Percentiles rank a stretch among this genome's conserved stretches.
Evolutionary conservation across 2,888 invertebrate species (phyloP).

Genomic region (Pyrgus malvae): DNA sequence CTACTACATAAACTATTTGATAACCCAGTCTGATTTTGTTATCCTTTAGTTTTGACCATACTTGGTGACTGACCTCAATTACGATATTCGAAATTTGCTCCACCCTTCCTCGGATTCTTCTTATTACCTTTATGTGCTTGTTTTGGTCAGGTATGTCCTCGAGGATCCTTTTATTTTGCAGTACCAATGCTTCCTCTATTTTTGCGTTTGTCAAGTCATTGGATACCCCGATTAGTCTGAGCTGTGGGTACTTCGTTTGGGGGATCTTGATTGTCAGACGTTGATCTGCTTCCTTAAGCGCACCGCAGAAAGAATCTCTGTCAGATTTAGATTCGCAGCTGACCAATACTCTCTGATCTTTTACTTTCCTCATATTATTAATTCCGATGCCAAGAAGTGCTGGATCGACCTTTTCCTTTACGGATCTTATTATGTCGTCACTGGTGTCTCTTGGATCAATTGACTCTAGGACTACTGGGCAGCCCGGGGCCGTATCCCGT

Average conservation of each 20-base stretch:
- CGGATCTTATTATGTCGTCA: not conserved
- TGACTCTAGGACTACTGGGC: not conserved
- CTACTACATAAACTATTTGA: conserved; percentile 21
- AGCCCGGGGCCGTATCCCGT: not conserved
- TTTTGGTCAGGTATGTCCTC: not conserved
- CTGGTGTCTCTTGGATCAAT: not conserved
- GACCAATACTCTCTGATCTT: not conserved
- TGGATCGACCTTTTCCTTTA: not conserved
- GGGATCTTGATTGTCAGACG: not conserved
- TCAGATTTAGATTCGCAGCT: not conserved
- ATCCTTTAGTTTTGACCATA: conserved; percentile 1
- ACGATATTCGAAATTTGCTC: conserved; percentile 20
- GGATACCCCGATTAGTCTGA: not conserved
- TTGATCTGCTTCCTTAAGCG: not conserved
- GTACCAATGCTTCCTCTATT: not conserved
- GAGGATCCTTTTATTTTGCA: not conserved
- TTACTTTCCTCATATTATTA: not conserved
- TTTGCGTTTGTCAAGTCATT: not conserved
- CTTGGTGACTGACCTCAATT: not conserved
- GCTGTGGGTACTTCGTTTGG: not conserved
- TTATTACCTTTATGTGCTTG: not conserved
- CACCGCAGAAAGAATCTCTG: not conserved
- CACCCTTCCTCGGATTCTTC: not conserved
- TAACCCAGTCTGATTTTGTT: conserved; percentile 21
- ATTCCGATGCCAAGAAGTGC: not conserved